Percentiles rank a stretch among this genome's conserved stretches.
Conservation (phyloP, 2,797 vertebrate species). For the Eulemur rubriventer region DNA sequence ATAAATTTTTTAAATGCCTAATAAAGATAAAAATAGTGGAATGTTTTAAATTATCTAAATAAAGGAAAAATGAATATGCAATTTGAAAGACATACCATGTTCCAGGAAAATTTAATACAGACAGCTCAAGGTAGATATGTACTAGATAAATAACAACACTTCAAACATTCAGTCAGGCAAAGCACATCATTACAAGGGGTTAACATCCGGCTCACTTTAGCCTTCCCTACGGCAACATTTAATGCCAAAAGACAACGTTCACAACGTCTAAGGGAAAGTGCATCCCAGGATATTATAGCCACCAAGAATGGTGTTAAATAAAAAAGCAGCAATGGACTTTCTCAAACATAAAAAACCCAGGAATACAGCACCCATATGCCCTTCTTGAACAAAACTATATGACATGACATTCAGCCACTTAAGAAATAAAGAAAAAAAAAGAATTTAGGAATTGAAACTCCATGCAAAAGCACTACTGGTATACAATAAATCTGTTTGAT, state of each 20-base stretch:
- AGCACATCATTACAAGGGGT: not conserved
- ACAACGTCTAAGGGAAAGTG: not conserved
- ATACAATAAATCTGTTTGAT: not conserved
- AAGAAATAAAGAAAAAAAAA: not conserved
- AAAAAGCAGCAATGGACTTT: not conserved
- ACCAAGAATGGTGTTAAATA: not conserved
- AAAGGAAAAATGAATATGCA: constrained; percentile 8
- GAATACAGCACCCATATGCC: not conserved
- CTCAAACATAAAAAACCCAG: not conserved
- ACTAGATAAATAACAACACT: not conserved
- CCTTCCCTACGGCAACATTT: not conserved
- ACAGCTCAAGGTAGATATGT: not conserved
- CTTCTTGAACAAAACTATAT: not conserved
- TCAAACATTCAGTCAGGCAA: not conserved
- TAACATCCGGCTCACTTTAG: not conserved
- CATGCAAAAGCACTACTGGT: not conserved
- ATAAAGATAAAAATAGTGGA: not conserved
- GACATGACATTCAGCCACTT: not conserved
- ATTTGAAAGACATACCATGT: constrained; percentile 13
- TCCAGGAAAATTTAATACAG: constrained; percentile 21
- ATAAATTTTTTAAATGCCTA: not conserved
- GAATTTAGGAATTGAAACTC: not conserved
- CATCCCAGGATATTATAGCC: not conserved
- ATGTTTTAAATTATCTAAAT: constrained; percentile 2
- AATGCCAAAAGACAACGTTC: not conserved